Percentiles rank a stretch among this genome's conserved stretches.
These are phyloP conservation scores for Ciconia maguari DNA, from an alignment of 2,113 vertebrate species.

Conservation along the genomic window DNA sequence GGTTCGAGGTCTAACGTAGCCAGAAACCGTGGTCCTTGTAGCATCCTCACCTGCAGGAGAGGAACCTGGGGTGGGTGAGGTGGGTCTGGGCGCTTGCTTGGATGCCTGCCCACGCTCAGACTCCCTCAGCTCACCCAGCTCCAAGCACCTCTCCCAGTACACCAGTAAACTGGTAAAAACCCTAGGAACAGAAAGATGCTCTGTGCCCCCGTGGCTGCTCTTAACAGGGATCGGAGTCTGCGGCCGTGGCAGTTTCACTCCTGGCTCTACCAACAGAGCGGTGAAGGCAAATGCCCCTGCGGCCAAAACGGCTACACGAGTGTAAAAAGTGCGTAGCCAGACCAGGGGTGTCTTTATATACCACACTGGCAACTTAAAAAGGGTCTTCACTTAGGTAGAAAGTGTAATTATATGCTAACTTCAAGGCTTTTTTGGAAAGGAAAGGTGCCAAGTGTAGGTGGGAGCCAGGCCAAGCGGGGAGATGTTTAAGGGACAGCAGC, in stretches of 20 bases:
- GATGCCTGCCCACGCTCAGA: rapidly evolving
- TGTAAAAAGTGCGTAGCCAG: too few species aligned
- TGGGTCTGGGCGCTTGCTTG: background rate
- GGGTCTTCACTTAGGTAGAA: background rate
- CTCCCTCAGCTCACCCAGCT: rapidly evolving
- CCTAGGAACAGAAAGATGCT: background rate
- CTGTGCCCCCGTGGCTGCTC: rapidly evolving
- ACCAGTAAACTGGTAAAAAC: background rate
- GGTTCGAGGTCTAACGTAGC: background rate
- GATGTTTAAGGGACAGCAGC: background rate
- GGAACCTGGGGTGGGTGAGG: background rate
- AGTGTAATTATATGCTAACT: too few species aligned
- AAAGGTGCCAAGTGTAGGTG: background rate
- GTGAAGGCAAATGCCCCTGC: background rate
- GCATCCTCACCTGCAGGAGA: background rate
- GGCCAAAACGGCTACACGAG: rapidly evolving
- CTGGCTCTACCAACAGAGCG: too few species aligned
- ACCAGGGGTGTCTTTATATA: background rate
- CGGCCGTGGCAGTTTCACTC: rapidly evolving
- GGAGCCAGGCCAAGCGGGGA: background rate
- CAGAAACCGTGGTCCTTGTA: rapidly evolving
- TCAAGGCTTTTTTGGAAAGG: background rate
- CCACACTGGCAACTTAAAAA: background rate
- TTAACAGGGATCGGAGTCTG: rapidly evolving
- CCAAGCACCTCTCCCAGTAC: background rate